These are phyloP conservation scores for Thecocarcelia acutangulata DNA, from an alignment of 2,888 invertebrate species.

Conservation along the genomic window DNA sequence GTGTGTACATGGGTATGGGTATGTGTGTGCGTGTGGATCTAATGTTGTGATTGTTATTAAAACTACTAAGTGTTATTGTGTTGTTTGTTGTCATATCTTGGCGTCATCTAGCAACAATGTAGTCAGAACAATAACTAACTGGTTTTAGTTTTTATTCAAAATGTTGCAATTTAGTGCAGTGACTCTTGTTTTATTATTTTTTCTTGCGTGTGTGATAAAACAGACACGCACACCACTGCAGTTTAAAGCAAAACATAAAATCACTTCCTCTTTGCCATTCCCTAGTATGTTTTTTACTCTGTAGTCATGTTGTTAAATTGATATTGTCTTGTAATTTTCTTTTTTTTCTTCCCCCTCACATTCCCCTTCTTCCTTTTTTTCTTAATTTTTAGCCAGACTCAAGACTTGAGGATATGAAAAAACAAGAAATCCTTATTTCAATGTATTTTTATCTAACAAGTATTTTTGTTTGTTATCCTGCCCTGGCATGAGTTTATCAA, in stretches of 20 bases:
- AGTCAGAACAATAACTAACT: constrained; percentile 33
- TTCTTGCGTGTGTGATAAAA: background rate
- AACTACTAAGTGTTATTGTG: constrained; percentile 38
- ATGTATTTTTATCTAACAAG: constrained; percentile 20
- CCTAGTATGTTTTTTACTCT: background rate
- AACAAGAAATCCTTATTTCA: constrained; percentile 38
- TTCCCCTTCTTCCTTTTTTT: background rate
- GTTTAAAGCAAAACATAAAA: background rate
- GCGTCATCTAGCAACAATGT: constrained; percentile 58
- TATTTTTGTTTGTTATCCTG: constrained; percentile 6
- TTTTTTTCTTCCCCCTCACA: background rate
- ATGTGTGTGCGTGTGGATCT: background rate
- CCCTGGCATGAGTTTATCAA: constrained; percentile 48
- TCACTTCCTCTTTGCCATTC: constrained; percentile 13
- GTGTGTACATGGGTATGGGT: too few species aligned
- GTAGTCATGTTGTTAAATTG: constrained; percentile 56
- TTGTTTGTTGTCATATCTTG: constrained; percentile 63
- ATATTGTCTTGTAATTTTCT: constrained; percentile 56
- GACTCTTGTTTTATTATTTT: constrained; percentile 46
- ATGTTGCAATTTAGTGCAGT: constrained; percentile 67
- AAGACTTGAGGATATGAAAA: constrained; percentile 20
- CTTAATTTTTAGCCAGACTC: background rate
- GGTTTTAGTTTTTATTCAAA: constrained; percentile 57
- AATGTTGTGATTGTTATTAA: constrained; percentile 6
- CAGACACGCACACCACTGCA: constrained; percentile 24